These are phyloP conservation scores for Dryococelus australis DNA, from an alignment of 2,888 invertebrate genomes.

Conservation along the genomic window DNA sequence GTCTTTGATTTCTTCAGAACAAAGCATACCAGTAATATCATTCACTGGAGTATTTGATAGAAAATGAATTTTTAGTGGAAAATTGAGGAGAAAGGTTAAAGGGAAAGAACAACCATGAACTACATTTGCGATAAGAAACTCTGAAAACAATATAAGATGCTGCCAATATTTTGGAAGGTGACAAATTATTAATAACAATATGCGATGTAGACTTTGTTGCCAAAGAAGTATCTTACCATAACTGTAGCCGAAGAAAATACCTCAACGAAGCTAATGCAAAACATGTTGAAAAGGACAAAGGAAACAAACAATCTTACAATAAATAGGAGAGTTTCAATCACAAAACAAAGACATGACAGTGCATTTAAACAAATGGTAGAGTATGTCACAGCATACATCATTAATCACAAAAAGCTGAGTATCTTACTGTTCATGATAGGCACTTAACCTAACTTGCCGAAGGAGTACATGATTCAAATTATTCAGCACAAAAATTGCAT, in stretches of 20 bases:
- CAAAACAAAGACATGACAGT: slow-evolving; percentile 16
- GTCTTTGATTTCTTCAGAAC: neutral
- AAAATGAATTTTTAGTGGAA: slow-evolving; percentile 20
- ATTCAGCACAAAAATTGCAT: slow-evolving; percentile 27
- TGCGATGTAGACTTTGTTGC: slow-evolving; percentile 19
- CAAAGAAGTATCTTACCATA: slow-evolving; percentile 25
- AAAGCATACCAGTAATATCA: slow-evolving; percentile 5
- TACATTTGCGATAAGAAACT: neutral
- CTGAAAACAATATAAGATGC: slow-evolving; percentile 23
- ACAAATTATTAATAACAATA: slow-evolving; percentile 23
- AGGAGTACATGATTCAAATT: slow-evolving; percentile 23
- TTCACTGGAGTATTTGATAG: slow-evolving; percentile 22
- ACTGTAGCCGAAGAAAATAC: neutral
- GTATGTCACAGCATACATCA: slow-evolving; percentile 7
- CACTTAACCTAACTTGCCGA: slow-evolving; percentile 21
- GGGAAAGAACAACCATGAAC: neutral
- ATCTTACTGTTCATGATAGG: slow-evolving; percentile 24
- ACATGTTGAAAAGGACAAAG: slow-evolving; percentile 11
- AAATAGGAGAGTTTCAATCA: slow-evolving; percentile 20
- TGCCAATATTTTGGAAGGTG: slow-evolving; percentile 6
- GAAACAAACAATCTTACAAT: neutral
- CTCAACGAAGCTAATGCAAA: neutral
- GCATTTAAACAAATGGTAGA: slow-evolving; percentile 18
- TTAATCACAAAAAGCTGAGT: slow-evolving; percentile 25
- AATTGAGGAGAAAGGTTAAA: slow-evolving; percentile 20